phyloP scores from a whole-genome alignment of 2,797 vertebrate genomes.

The Etheostoma perlongum region DNA sequence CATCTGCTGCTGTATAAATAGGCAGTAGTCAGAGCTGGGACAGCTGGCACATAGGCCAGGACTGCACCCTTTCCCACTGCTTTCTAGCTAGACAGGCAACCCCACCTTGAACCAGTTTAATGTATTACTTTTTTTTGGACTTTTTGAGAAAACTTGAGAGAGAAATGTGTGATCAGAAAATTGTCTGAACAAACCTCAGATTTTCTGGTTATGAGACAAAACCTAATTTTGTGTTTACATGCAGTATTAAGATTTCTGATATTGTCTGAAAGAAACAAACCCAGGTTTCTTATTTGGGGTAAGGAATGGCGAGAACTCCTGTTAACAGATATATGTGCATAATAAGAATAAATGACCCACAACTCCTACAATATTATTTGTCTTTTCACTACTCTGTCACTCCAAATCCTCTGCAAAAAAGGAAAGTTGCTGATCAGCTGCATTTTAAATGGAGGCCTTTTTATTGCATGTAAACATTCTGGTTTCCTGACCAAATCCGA shows the following conservation, averaged over 20 bases:
- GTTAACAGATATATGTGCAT: neutral
- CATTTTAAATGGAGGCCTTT: neutral
- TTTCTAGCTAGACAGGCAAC: slow-evolving; percentile 54
- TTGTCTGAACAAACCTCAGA: neutral
- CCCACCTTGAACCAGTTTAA: slow-evolving; percentile 30
- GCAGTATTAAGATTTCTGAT: neutral
- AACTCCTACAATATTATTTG: neutral
- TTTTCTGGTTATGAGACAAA: neutral
- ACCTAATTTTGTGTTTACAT: neutral
- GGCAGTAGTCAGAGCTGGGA: slow-evolving; percentile 75
- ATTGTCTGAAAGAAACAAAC: neutral
- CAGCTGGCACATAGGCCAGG: slow-evolving; percentile 80
- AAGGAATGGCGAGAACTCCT: neutral
- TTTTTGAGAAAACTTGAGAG: neutral
- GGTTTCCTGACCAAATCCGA: slow-evolving; percentile 7
- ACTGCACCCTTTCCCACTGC: slow-evolving; percentile 62
- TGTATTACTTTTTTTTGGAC: neutral
- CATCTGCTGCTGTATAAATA: slow-evolving; percentile 89
- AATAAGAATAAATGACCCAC: neutral
- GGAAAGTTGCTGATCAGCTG: neutral
- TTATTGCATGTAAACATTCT: neutral
- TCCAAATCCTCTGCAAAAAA: neutral
- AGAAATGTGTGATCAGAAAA: no score
- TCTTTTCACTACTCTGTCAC: neutral
- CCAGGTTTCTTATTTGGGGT: neutral